Base-by-base conservation (phyloP, 2,888 invertebrate species). In the Drosophila prostipennis region DNA sequence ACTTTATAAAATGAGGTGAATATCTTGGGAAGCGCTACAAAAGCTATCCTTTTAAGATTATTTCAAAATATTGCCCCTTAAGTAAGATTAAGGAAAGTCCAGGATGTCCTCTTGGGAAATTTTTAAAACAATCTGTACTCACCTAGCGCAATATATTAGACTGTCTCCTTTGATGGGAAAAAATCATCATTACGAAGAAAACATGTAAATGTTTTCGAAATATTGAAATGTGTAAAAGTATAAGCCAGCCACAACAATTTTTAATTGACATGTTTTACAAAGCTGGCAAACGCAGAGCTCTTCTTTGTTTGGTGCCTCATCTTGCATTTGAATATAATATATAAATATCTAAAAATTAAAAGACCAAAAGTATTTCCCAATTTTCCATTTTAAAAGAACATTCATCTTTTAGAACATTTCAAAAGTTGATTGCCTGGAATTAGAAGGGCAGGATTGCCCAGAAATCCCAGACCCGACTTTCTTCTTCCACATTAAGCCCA, bases 401-500 rank as follows among this genome's bases (percentile, higher is more conserved):
- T 37, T 14, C 48, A 56, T 39, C 46, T 23, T 34, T 48, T 55
- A 23, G 46, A 46, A 48, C 32, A 32, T 19, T 45, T 46, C 11
- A 51, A 26, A 14, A 29, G 7, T 39, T 29, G 4, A 13, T 19
- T 34, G n/a, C 6, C 16, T 34, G 16, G 4, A 49, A 14, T 43
- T 14, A 10, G 4, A 13, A 36, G 34, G 32, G 46, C 14, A n/a
- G 52, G 54, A 40, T 58, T 58, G 34, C 23, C 8, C 23, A 34
- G 23, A 49, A 59, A 34, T 32, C 36, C 40, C 40, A 16, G 10
- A 11, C 11, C 19, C 11, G 36, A 36, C 60, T 63, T 63, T 63
- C 61, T 63, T 63, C 61, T 63, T 40, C 60, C 43, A 37, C 23
- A 39, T 65, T 36, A 43, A 65, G 23, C 36, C 29, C 55, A 65